Evolutionary conservation across 2,888 invertebrate genomes (phyloP), one percentile per base, ranked within the genome.

Genomic region (Drepanosiphum platanoidis): DNA sequence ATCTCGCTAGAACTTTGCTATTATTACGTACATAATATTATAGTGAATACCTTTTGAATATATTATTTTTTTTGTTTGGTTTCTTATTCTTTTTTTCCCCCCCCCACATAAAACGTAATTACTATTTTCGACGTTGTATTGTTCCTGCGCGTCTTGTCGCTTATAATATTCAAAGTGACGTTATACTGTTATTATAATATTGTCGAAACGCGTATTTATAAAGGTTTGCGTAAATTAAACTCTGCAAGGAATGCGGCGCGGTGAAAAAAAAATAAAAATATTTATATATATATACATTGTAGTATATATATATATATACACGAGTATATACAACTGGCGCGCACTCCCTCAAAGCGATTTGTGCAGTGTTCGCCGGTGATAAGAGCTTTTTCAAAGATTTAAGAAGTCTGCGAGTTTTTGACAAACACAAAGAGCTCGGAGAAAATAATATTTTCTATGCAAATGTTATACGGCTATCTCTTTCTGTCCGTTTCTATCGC

Each of bases 401-500:
- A 80, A 80, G 34, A 36, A 80, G 79, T 70, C 79, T 70, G 39
- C 39, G 66, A 79, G 66, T 79, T 79, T 79, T 42, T 52, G 68
- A 46, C 79, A 52, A 52, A 5, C 79, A 34, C 46, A 79, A 66
- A 39, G 74, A 75, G 39, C 58, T n/a, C 30, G 78, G 13, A 42
- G 78, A 75, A 84, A 84, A 84, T 75, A 77, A 68, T 77, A 75
- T 84, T 75, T 74, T 84, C 13, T 84, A 75, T 71, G 75, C 78
- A 84, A 75, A 77, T 83, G 32, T 42, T 46, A 27, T 46, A 39
- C 39, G 36, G 15, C 13, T 70, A 70, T 39, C 71, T 39, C 30
- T 27, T 34, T 32, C 32, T 71, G 27, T 11, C 64, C 11, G 11
- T 7, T 11, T 30, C 64, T 27, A 27, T 64, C 61, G 61, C 8